Evolutionary conservation across 2,797 vertebrate species (phyloP), one percentile per base, ranked within the genome.

Genomic region (Austrolebias charrua): DNA sequence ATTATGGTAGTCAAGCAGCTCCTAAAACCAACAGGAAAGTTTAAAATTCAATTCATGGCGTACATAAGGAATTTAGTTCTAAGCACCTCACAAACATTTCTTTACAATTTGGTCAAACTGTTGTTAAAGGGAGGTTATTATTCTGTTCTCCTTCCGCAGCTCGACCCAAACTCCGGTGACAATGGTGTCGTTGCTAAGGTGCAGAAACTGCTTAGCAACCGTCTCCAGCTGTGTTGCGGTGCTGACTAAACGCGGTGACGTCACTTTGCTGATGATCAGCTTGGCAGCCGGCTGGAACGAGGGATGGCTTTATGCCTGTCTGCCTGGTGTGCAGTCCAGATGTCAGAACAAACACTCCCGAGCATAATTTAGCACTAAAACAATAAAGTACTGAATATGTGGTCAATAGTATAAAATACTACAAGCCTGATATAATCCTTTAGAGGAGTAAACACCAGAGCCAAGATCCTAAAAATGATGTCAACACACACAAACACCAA

Each of bases 161-260:
- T 70, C 74, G 72, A 66, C 75, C 73, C 65, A 53, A 68, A 70
- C 71, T 71, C 69, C 72, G 42, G 79, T 75, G 85, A 84, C 75
- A 81, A 74, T 59, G 60, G 82, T 78, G 79, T 57, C 83, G 92
- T 92, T 92, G 90, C 91, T 92, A 91, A 76, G 92, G 91, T 87
- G 82, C 81, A 85, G 86, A 92, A 89, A 90, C 91, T 93, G 92
- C 92, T 92, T 92, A 92, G 92, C 93, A 94, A 94, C 92, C 78
- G 86, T 87, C 89, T 91, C 88, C 62, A 58, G 71, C 52, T 48
- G 80, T 65, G 82, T 83, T 28, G 55, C 84, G 67, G 58, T 86
- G 89, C 90, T 90, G 88, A 91, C 88, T 92, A 92, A 89, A 88
- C 83, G 82, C 71, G 63, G 70, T 84, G 78, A 91, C 81, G 89